Evolutionary conservation across 2,113 vertebrate species (phyloP).

Genomic region (Pterocles orientalis): DNA sequence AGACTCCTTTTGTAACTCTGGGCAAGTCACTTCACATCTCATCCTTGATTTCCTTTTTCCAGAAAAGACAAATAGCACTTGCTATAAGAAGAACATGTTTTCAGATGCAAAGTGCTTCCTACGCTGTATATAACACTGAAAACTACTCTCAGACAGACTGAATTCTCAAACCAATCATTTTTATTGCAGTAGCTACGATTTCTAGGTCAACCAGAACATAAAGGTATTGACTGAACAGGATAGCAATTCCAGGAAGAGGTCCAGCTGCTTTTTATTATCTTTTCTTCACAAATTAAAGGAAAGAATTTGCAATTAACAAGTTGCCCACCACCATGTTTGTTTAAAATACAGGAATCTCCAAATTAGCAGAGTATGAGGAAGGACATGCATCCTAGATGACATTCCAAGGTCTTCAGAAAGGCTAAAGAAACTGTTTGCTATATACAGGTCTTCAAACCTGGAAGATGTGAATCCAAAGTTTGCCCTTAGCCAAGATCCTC

Average conservation of each 20-base stretch:
- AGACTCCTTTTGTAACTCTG: conserved; percentile 4
- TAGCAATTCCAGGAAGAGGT: conserved; percentile 14
- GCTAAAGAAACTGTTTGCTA: not conserved
- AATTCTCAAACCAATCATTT: not conserved
- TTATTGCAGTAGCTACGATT: conserved; percentile 27
- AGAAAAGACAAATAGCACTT: not conserved
- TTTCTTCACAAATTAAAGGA: not conserved
- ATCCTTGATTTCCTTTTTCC: not conserved
- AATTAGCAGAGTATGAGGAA: not conserved
- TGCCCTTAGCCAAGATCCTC: conserved; percentile 14
- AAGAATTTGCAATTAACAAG: not conserved
- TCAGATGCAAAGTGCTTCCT: not conserved
- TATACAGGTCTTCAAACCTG: conserved; percentile 25
- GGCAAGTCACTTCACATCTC: not conserved
- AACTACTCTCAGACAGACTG: not conserved
- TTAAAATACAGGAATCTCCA: not conserved
- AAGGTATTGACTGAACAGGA: conserved; percentile 1
- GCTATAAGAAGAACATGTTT: not conserved
- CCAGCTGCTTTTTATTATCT: not conserved
- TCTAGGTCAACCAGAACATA: not conserved
- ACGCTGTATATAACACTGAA: not conserved
- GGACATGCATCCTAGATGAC: not conserved
- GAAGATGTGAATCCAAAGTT: not conserved
- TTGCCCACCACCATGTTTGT: not conserved
- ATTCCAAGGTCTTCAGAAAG: conserved; percentile 22